Conservation (phyloP, 2,888 invertebrate genomes). For the Meta bourneti region DNA sequence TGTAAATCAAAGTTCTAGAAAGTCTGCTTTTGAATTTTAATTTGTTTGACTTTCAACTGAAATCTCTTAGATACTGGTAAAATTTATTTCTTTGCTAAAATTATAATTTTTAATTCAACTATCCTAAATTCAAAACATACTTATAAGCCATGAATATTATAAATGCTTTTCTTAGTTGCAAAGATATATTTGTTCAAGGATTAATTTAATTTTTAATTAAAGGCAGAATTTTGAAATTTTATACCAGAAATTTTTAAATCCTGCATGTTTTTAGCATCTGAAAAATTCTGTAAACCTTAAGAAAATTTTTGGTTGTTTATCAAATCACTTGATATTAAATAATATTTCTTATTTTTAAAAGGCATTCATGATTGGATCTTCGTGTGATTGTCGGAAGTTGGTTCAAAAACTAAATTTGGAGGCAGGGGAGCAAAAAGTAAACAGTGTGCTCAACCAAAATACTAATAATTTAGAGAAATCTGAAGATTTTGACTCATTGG, state of each 20-base stretch:
- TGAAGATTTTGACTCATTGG: too few species aligned
- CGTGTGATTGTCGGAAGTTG: conserved; percentile 35
- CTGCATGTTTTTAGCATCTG: not conserved
- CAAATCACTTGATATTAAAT: not conserved
- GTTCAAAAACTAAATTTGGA: conserved; percentile 54
- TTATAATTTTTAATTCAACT: too few species aligned
- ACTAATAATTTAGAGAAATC: not conserved
- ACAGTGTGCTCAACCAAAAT: not conserved
- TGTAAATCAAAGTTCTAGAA: too few species aligned
- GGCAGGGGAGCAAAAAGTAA: conserved; percentile 2
- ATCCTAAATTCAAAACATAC: too few species aligned
- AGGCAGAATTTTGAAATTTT: not conserved
- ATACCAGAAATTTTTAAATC: not conserved
- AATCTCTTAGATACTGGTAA: too few species aligned
- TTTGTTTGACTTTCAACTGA: too few species aligned
- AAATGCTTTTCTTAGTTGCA: too few species aligned
- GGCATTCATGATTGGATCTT: conserved; percentile 57
- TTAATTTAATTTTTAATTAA: not conserved
- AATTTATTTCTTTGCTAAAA: too few species aligned
- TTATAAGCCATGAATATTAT: too few species aligned
- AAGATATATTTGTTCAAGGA: not conserved
- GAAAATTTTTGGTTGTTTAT: not conserved
- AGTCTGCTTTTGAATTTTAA: too few species aligned
- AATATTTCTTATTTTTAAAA: not conserved
- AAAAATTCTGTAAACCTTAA: not conserved